Percentiles rank a stretch among this genome's conserved stretches.
phyloP scores from a whole-genome alignment of 2,888 invertebrate species.

The Microchrysa polita region DNA sequence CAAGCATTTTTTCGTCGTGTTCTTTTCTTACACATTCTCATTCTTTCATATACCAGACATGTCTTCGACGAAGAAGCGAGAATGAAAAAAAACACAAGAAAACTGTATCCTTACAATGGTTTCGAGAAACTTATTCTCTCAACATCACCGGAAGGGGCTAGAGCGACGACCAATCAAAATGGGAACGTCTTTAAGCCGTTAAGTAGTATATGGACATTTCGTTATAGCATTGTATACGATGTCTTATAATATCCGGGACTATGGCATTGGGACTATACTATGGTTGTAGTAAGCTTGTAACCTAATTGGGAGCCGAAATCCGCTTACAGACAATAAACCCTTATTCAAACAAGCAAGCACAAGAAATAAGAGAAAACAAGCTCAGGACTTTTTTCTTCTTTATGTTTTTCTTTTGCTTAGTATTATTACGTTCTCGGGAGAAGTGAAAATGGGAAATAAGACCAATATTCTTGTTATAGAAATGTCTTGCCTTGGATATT shows the following conservation, averaged over 20 bases:
- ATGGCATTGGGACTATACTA: background rate
- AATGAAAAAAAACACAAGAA: no score
- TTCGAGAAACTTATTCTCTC: no score
- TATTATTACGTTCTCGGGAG: no score
- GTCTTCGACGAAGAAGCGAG: no score
- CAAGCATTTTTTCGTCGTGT: background rate
- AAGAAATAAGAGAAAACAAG: slow-evolving; percentile 45
- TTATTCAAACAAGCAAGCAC: slow-evolving; percentile 46
- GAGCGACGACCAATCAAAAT: slow-evolving; percentile 15
- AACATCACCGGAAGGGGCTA: background rate
- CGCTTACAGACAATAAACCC: slow-evolving; percentile 48
- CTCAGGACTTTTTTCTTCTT: slow-evolving; percentile 30
- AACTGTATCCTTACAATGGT: no score
- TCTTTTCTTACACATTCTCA: no score
- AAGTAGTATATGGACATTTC: slow-evolving; percentile 31
- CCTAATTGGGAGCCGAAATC: slow-evolving; percentile 48
- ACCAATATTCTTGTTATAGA: no score
- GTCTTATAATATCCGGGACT: slow-evolving; percentile 7
- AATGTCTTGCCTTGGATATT: no score
- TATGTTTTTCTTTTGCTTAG: no score
- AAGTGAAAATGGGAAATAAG: no score
- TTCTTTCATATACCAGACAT: no score
- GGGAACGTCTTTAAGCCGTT: slow-evolving; percentile 28
- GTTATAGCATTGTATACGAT: slow-evolving; percentile 15
- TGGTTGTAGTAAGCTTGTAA: slow-evolving; percentile 30